These are phyloP conservation scores for Ammodytes marinus DNA, from an alignment of 2,113 vertebrate species.

Conservation along the genomic window DNA sequence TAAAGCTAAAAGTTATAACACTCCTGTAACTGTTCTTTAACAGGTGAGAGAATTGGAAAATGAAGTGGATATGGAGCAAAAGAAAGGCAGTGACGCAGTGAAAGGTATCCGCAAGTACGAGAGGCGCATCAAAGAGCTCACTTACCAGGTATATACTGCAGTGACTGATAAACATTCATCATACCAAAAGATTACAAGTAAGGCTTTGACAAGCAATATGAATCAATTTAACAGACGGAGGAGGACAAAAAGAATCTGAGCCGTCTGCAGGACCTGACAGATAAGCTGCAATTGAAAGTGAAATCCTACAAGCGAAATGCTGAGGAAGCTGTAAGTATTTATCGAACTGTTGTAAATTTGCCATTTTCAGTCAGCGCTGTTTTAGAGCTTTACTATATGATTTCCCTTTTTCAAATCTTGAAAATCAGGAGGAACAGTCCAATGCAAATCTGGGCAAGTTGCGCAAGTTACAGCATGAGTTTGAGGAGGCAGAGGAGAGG, in stretches of 20 bases:
- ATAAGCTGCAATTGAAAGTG: constrained; percentile 82
- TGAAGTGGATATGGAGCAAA: constrained; percentile 80
- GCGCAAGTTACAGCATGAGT: constrained; percentile 81
- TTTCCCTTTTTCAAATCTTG: neutral
- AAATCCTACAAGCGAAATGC: constrained; percentile 86
- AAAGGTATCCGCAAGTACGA: constrained; percentile 64
- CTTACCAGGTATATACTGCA: constrained; percentile 46
- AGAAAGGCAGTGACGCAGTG: constrained; percentile 71
- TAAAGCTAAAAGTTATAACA: neutral
- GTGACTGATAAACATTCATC: constrained; percentile 54
- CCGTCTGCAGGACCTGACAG: constrained; percentile 88
- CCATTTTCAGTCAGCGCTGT: neutral
- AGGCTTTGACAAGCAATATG: neutral
- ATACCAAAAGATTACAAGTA: neutral
- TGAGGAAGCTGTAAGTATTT: constrained; percentile 83
- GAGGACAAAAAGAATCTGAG: constrained; percentile 88
- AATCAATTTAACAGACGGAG: constrained; percentile 71
- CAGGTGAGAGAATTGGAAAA: constrained; percentile 87
- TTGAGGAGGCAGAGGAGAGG: constrained; percentile 82
- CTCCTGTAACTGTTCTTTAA: neutral
- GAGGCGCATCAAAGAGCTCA: constrained; percentile 61
- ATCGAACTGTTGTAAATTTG: neutral
- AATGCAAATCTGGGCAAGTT: constrained; percentile 77
- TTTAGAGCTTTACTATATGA: no score
- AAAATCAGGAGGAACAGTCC: constrained; percentile 77